Evolutionary conservation across 1,140 invertebrate genomes (phyloP).

Genomic region (Mesaphorura yosii): DNA sequence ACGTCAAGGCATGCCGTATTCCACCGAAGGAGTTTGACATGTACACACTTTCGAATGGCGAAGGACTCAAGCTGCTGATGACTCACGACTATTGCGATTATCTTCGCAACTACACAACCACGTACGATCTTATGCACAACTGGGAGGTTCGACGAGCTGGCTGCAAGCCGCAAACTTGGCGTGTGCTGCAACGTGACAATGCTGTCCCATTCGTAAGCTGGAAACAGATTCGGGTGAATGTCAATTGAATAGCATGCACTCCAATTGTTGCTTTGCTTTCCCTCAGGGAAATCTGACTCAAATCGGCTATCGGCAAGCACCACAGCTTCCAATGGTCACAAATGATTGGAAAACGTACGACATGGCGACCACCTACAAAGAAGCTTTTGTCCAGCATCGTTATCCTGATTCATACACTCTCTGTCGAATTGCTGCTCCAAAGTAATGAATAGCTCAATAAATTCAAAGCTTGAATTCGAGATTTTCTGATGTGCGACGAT

Average conservation of each 20-base stretch:
- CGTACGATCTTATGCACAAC: slow-evolving; percentile 27
- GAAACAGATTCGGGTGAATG: too few relatives aligned
- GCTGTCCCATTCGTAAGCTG: slow-evolving; percentile 18
- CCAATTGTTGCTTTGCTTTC: neutral
- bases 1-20: neutral
- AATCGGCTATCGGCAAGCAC: slow-evolving; percentile 20
- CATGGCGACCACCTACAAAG: slow-evolving; percentile 13
- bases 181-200: slow-evolving; percentile 23
- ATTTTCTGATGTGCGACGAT: neutral
- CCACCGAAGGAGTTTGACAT: slow-evolving; percentile 7
- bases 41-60: neutral
- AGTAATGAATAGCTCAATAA: neutral
- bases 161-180: slow-evolving; percentile 9
- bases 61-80: slow-evolving; percentile 11
- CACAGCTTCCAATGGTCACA: slow-evolving; percentile 23
- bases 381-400: neutral
- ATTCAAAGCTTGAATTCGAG: neutral
- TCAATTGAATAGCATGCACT: too few relatives aligned
- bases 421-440: slow-evolving; percentile 16
- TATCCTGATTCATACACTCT: slow-evolving; percentile 23
- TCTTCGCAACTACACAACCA: slow-evolving; percentile 26
- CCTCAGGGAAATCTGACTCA: slow-evolving; percentile 26
- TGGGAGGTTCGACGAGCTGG: slow-evolving; percentile 26
- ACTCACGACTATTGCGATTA: slow-evolving; percentile 24
- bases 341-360: slow-evolving; percentile 27